phyloP scores from a whole-genome alignment of 2,113 vertebrate genomes.

The Phaetusa simplex region DNA sequence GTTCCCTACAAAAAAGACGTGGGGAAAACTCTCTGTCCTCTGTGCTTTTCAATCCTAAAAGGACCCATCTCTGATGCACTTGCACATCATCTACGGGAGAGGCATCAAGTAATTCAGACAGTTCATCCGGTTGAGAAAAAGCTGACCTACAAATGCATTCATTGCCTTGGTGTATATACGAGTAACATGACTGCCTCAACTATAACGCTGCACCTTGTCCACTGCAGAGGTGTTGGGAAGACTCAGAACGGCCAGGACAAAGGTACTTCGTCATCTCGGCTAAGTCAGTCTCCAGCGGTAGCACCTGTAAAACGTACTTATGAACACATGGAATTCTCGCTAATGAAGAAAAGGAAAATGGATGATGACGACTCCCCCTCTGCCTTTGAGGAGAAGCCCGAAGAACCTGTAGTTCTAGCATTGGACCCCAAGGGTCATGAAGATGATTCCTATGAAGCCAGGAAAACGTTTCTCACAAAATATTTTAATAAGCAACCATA shows the following conservation, averaged over 20 bases:
- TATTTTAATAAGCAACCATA: constrained; percentile 94
- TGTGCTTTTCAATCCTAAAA: constrained; percentile 97
- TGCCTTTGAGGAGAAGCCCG: constrained; percentile 84
- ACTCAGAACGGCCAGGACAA: constrained; percentile 94
- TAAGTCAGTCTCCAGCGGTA: constrained; percentile 77
- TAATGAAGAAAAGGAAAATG: constrained; percentile 86
- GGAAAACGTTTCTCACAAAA: constrained; percentile 92
- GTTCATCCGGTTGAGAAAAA: constrained; percentile 98
- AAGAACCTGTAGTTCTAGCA: constrained; percentile 89
- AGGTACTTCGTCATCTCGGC: constrained; percentile 77
- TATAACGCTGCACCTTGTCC: constrained; percentile 94
- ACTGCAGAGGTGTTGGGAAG: constrained; percentile 96
- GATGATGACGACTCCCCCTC: constrained; percentile 79
- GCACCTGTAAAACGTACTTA: constrained; percentile 84
- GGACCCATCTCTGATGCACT: constrained; percentile 96
- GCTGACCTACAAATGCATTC: constrained; percentile 97
- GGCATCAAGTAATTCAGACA: constrained; percentile 97
- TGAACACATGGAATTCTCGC: constrained; percentile 79
- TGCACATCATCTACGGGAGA: constrained; percentile 92
- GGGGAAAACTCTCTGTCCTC: constrained; percentile 95
- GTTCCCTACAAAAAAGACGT: constrained; percentile 97
- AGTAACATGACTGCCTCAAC: constrained; percentile 99
- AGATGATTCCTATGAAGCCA: constrained; percentile 91
- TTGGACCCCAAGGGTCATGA: constrained; percentile 94
- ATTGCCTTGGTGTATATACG: constrained; percentile 96